Evolutionary conservation across 2,797 vertebrate species (phyloP), one percentile per base, ranked within the genome.

Genomic region (Harpagifer antarcticus): DNA sequence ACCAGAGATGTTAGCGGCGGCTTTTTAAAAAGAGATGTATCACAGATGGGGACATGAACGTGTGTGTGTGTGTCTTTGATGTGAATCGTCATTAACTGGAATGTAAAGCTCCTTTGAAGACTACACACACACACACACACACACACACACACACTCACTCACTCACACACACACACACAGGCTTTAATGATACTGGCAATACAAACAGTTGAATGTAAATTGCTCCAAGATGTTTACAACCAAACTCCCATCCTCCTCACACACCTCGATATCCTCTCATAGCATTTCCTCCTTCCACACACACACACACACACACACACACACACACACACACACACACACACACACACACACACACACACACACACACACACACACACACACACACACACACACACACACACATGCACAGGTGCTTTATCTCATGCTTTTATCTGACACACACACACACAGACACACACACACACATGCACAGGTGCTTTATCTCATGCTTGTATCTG

Each of bases 51-150:
- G 64, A 79, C 65, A 71, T 65, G 74, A 59, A 67, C 52, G 63
- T 11, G 73, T 42, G 80, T 65, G 58, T 57, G 58, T 45, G 58
- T 52, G 40, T 70, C 76, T 88, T 88, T 89, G 81, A 86, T 86
- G 79, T 79, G 69, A 83, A 77, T 59, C 78, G 80, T 84, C 79
- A 88, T 86, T 88, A 87, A 84, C 65, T 79, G 50, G 76, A 75
- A 81, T 83, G 83, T 87, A 76, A 59, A 78, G 69, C 74, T 70
- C 74, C 84, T 87, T 87, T 89, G 83, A 89, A 87, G 84, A 82
- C 44, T 74, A 83, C 56, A 69, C 65, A 31, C 68, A 44, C 56
- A 49, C 68, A 60, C 23, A 67, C 65, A 58, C 40, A 23, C 56
- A 23, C 56, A 49, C 68, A 60, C n/a, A n/a, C n/a, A n/a, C n/a